Evolutionary conservation across 2,888 invertebrate species (phyloP).

Genomic region (Gandaritis pyraliata): DNA sequence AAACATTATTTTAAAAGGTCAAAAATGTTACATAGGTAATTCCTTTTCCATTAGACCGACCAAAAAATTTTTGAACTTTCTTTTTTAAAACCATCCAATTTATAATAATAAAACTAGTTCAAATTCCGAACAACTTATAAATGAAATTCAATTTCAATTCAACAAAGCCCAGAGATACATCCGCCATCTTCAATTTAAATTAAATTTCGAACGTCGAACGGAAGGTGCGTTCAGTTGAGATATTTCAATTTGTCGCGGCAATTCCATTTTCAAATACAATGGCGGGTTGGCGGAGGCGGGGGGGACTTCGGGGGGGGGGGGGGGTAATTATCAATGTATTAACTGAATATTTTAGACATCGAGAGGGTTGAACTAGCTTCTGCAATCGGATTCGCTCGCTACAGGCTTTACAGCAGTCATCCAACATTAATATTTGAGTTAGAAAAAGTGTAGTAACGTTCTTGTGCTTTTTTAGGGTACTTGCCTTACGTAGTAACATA

Average conservation of each 20-base stretch:
- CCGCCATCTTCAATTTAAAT: conserved; percentile 67
- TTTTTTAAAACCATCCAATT: no score
- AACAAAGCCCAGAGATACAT: conserved; percentile 37
- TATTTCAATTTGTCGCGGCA: conserved; percentile 82
- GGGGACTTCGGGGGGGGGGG: conserved; percentile 33
- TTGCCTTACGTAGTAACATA: no score
- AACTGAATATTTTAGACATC: conserved; percentile 66
- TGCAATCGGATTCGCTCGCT: neutral
- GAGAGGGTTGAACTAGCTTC: conserved; percentile 12
- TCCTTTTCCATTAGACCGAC: no score
- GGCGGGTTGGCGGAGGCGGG: conserved; percentile 44
- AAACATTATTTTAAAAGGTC: no score
- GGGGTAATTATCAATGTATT: conserved; percentile 75
- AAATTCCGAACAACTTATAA: neutral
- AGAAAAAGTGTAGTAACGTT: no score
- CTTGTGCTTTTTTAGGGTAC: no score
- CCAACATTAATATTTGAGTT: no score
- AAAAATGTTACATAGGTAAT: no score
- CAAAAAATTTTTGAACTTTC: no score
- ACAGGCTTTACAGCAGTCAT: neutral
- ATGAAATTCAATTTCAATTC: conserved; percentile 26
- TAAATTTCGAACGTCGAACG: conserved; percentile 63
- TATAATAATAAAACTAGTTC: neutral
- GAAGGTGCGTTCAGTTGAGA: conserved; percentile 78
- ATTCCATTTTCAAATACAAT: conserved; percentile 83